These are phyloP conservation scores for Asobara japonica DNA, from an alignment of 1,140 invertebrate species.

Conservation along the genomic window DNA sequence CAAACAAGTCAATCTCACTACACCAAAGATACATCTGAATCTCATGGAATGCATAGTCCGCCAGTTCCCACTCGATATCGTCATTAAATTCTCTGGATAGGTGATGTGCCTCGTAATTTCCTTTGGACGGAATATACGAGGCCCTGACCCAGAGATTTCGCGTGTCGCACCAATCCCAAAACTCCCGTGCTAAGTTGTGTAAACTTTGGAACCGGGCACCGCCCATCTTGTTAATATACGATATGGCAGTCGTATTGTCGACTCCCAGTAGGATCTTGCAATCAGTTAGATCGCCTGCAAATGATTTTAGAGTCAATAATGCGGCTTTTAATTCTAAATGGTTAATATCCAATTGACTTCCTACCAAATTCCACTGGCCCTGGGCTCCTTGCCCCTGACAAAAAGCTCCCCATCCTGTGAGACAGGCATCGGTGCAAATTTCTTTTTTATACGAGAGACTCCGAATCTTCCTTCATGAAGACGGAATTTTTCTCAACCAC, in stretches of 20 bases:
- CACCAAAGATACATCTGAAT: not conserved
- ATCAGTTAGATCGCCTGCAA: not conserved
- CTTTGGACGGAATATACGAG: slow-evolving; percentile 1
- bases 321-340: slow-evolving; percentile 8
- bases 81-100: slow-evolving; percentile 8
- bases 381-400: slow-evolving; percentile 1
- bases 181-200: not conserved
- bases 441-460: slow-evolving; percentile 6
- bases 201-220: not conserved
- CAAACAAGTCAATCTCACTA: slow-evolving; percentile 6
- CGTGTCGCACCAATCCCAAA: not conserved
- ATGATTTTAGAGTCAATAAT: slow-evolving; percentile 8
- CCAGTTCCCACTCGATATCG: slow-evolving; percentile 3
- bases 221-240: slow-evolving; percentile 22
- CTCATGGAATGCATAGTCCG: not conserved
- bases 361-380: not conserved
- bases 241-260: not conserved
- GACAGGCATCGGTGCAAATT: slow-evolving; percentile 20
- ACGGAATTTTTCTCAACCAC: slow-evolving; percentile 5
- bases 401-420: slow-evolving; percentile 15
- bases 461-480: slow-evolving; percentile 6
- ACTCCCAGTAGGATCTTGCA: not conserved
- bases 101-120: not conserved
- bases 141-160: not conserved
- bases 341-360: slow-evolving; percentile 14